Percentiles rank a stretch among this genome's conserved stretches.
phyloP scores from a whole-genome alignment of 2,113 vertebrate species.

The Reinhardtius hippoglossoides region DNA sequence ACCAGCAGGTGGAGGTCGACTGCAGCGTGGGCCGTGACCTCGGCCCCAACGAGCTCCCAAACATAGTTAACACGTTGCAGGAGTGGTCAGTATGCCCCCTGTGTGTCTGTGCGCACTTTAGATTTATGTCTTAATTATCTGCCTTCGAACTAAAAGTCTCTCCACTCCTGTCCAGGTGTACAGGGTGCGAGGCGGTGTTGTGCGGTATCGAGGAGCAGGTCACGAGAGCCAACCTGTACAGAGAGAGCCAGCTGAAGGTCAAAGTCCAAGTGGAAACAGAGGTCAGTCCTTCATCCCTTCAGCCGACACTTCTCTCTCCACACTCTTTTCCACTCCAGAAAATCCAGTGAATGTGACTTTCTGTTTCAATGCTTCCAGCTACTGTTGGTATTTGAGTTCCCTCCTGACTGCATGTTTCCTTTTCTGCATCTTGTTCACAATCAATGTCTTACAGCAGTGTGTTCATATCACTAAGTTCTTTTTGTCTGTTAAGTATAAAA shows the following conservation, averaged over 20 bases:
- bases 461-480: background rate
- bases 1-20: constrained; percentile 97
- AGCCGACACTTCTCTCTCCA: background rate
- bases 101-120: background rate
- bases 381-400: constrained; percentile 51
- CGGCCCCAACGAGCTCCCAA: constrained; percentile 93
- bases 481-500: background rate
- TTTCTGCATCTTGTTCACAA: constrained; percentile 5
- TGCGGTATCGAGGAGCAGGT: constrained; percentile 96
- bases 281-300: constrained; percentile 80
- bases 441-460: background rate
- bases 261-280: constrained; percentile 98
- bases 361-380: constrained; percentile 27
- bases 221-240: constrained; percentile 93
- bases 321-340: background rate
- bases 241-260: constrained; percentile 94
- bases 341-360: constrained; percentile 35
- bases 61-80: constrained; percentile 94
- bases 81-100: constrained; percentile 88
- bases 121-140: constrained; percentile 37
- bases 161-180: constrained; percentile 85
- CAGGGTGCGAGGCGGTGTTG: constrained; percentile 93
- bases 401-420: constrained; percentile 16
- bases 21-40: constrained; percentile 96
- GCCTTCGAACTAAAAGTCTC: background rate